Evolutionary conservation across 2,888 invertebrate genomes (phyloP).

Genomic region (Elegia similella): DNA sequence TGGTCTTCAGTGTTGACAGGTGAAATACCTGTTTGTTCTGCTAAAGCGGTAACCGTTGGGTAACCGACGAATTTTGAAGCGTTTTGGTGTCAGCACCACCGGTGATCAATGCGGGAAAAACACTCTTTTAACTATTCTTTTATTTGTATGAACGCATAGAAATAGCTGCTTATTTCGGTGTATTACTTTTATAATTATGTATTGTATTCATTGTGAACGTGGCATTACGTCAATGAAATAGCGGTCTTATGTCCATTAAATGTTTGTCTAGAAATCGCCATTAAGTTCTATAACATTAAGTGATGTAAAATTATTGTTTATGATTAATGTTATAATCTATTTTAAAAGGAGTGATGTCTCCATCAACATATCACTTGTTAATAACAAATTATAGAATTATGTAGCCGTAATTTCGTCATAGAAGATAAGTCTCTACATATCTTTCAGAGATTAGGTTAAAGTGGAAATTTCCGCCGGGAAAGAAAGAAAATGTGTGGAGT

Average conservation of each 20-base stretch:
- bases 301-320: conserved; percentile 59
- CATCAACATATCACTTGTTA: conserved; percentile 81
- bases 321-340: conserved; percentile 61
- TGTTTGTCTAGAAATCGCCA: conserved; percentile 49
- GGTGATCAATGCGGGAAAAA: too few species aligned
- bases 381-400: conserved; percentile 74
- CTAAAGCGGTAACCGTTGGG: too few species aligned
- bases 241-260: conserved; percentile 52
- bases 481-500: conserved; percentile 36
- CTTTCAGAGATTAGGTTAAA: conserved; percentile 35
- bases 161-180: too few species aligned
- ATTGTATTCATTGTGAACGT: background rate
- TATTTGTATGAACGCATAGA: too few species aligned
- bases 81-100: too few species aligned
- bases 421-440: conserved; percentile 67
- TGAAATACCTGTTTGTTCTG: too few species aligned
- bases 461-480: conserved; percentile 49
- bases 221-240: conserved; percentile 17
- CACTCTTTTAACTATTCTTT: too few species aligned
- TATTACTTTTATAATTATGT: too few species aligned
- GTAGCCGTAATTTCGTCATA: conserved; percentile 74
- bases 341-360: conserved; percentile 74
- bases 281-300: conserved; percentile 60
- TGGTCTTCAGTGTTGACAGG: too few species aligned
- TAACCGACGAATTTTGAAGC: too few species aligned